Base-by-base conservation (phyloP, 2,888 invertebrate genomes). In the Agrotis exclamationis region DNA sequence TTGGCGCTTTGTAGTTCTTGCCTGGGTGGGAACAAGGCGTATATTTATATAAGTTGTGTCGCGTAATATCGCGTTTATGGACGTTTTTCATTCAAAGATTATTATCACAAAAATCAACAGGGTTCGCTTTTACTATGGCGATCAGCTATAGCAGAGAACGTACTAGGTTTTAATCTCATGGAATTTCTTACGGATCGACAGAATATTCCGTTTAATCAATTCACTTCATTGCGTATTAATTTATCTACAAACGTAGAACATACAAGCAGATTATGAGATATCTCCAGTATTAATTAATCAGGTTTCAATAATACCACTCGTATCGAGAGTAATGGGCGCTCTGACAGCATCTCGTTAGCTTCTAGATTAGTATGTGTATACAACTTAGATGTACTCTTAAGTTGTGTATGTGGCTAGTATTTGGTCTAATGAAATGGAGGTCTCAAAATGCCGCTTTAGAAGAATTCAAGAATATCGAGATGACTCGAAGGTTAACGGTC, bases 251-350 rank as follows among this genome's bases (percentile, higher is more conserved):
- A 62, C 33, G n/a, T 20, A 24, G 20, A 28, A 47, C 47, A 33
- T 33, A 53, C 50, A 54, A 56, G 20, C 53, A 24, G 53, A 58
- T 74, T 70, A 70, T 64, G n/a, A 57, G 28, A 70, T 53, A 66
- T 68, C 51, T 47, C 39, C 28, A 16, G 48, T 72, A 71, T 69
- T 80, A 68, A 82, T 82, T 74, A 74, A 74, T 53, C 39, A 62
- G 58, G 60, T 69, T 76, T 72, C 71, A 79, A 73, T 80, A 74
- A 74, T 74, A 71, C 58, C 56, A 51, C 51, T 63, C 51, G 65
- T 53, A 72, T 56, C 22, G 18, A 50, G 63, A 67, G 20, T 67
- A 77, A 77, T 77, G 56, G 66, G 47, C 13, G 44, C 14, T 14
- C 51, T 63, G 65, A 74, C 53, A 51, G 24, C 13, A 56, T 56